Conservation (phyloP, 1,140 invertebrate species). For the Phocides pigmalion region DNA sequence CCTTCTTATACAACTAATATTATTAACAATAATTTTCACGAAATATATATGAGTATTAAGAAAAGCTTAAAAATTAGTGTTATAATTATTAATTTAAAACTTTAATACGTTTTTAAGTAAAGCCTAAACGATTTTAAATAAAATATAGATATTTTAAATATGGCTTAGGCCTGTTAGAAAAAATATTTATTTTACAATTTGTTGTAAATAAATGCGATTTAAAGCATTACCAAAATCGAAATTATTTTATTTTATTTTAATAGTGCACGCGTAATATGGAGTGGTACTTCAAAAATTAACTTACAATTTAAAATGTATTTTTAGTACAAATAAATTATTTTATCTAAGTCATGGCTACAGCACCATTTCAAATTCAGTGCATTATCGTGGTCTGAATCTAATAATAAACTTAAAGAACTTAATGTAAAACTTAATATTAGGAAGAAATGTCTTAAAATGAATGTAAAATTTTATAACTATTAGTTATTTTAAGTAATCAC, state of each 20-base stretch:
- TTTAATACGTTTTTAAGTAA: not conserved
- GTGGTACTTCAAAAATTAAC: not conserved
- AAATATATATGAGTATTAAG: too few relatives aligned
- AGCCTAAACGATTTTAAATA: too few relatives aligned
- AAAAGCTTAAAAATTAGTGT: too few relatives aligned
- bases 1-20: too few relatives aligned
- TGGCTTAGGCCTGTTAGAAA: not conserved
- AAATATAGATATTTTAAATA: too few relatives aligned
- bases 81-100: not conserved
- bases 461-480: not conserved
- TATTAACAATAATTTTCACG: too few relatives aligned
- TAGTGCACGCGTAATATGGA: not conserved
- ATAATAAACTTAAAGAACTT: too few relatives aligned
- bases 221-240: slow-evolving; percentile 7
- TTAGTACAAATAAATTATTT: not conserved
- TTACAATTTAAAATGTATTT: not conserved
- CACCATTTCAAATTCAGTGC: slow-evolving; percentile 2
- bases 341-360: not conserved
- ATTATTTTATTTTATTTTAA: not conserved
- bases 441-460: too few relatives aligned
- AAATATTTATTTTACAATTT: not conserved
- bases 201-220: not conserved
- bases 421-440: too few relatives aligned
- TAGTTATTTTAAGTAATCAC: too few relatives aligned
- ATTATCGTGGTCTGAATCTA: not conserved